Percentiles rank a stretch among this genome's conserved stretches.
These are phyloP conservation scores for Drosophila pseudotakahashii DNA, from an alignment of 2,888 invertebrate species.

Conservation along the genomic window DNA sequence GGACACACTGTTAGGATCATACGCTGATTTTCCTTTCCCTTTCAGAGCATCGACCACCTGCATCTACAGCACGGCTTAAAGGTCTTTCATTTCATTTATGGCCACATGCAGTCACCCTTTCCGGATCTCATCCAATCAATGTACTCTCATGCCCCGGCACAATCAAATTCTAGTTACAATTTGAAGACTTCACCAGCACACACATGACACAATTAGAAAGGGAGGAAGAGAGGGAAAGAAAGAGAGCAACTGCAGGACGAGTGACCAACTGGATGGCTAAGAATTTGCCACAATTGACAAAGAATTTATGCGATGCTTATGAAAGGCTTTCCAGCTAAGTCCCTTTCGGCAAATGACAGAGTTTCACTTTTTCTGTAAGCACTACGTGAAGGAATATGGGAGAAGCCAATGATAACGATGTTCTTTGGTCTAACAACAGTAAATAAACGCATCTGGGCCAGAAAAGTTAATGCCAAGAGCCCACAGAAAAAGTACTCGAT, in stretches of 20 bases:
- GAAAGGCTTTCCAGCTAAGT: conserved; percentile 70
- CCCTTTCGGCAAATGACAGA: conserved; percentile 57
- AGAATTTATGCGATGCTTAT: conserved; percentile 76
- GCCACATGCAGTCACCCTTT: conserved; percentile 20
- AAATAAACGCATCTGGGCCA: conserved; percentile 55
- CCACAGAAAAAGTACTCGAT: neutral
- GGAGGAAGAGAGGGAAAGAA: conserved; percentile 1
- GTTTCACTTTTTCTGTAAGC: conserved; percentile 55
- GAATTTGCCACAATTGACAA: conserved; percentile 76
- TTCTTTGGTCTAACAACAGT: conserved; percentile 52
- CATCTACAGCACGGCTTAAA: conserved; percentile 1
- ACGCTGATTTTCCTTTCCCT: too few relatives aligned
- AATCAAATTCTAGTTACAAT: conserved; percentile 75
- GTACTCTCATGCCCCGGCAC: conserved; percentile 66
- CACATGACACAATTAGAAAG: conserved; percentile 41
- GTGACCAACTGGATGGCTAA: conserved; percentile 20
- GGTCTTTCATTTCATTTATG: conserved; percentile 32
- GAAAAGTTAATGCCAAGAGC: conserved; percentile 21
- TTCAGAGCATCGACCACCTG: neutral
- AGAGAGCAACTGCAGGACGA: conserved; percentile 14
- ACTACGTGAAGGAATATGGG: conserved; percentile 29
- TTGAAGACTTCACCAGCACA: conserved; percentile 49
- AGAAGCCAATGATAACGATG: conserved; percentile 16
- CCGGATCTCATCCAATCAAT: conserved; percentile 66
- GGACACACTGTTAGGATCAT: too few relatives aligned